Evolutionary conservation across 2,797 vertebrate species (phyloP).

Genomic region (Eleutherodactylus coqui): DNA sequence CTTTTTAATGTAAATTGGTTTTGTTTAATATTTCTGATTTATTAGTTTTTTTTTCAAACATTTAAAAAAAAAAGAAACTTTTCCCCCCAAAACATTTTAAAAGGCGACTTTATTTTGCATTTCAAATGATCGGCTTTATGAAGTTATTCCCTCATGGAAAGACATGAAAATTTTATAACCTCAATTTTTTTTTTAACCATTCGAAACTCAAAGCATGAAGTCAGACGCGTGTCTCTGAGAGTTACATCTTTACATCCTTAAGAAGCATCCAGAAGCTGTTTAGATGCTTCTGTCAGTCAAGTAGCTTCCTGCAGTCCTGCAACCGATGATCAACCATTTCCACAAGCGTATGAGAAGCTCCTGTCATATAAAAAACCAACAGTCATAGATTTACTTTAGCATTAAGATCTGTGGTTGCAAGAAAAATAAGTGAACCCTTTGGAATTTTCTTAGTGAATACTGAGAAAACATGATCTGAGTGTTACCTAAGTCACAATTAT

Average conservation of each 20-base stretch:
- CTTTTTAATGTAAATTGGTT: slow-evolving; percentile 19
- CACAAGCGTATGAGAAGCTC: too few relatives aligned
- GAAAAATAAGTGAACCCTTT: too few relatives aligned
- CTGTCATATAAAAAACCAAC: too few relatives aligned
- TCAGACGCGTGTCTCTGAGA: background rate
- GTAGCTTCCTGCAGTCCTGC: too few relatives aligned
- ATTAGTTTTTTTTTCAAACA: background rate
- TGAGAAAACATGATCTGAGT: too few relatives aligned
- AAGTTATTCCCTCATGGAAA: slow-evolving; percentile 19
- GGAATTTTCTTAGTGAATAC: too few relatives aligned
- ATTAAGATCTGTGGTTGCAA: too few relatives aligned
- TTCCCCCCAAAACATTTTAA: slow-evolving; percentile 1
- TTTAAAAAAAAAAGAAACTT: background rate
- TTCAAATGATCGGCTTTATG: slow-evolving; percentile 15
- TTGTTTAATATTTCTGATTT: slow-evolving; percentile 23
- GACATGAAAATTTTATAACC: slow-evolving; percentile 32
- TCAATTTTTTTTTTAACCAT: slow-evolving; percentile 6
- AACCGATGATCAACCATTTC: too few relatives aligned
- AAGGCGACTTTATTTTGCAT: slow-evolving; percentile 19
- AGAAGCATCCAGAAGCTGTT: background rate
- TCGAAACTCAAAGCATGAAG: background rate
- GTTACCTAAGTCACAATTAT: too few relatives aligned
- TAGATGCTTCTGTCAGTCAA: background rate
- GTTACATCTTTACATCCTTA: background rate
- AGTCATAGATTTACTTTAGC: too few relatives aligned